Evolutionary conservation across 2,888 invertebrate species (phyloP).

Genomic region (Schizotus pectinicornis): DNA sequence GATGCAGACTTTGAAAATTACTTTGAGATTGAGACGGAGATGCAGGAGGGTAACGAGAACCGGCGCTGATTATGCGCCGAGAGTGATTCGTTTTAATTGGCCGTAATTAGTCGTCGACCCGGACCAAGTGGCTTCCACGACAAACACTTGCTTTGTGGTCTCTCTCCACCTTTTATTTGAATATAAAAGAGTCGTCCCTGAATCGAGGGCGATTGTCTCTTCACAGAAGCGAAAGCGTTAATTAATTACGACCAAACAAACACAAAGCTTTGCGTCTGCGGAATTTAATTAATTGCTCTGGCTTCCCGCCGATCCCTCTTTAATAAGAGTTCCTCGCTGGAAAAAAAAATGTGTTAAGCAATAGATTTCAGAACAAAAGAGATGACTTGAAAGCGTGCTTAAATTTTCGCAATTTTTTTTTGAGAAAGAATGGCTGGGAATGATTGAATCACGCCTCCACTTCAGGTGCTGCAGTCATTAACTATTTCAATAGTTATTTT

Average conservation of each 20-base stretch:
- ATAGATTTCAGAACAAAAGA: too few species aligned
- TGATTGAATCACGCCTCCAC: too few species aligned
- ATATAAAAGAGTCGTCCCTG: background rate
- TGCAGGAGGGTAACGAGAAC: background rate
- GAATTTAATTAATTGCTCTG: background rate
- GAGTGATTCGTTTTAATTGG: conserved; percentile 29
- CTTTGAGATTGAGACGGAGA: background rate
- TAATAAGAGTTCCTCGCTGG: too few species aligned
- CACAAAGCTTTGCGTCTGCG: background rate
- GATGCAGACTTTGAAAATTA: background rate
- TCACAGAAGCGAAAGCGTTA: background rate
- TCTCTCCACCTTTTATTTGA: background rate
- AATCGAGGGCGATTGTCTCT: background rate
- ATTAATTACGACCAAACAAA: background rate
- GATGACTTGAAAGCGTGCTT: too few species aligned
- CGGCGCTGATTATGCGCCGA: background rate
- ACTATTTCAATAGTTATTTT: too few species aligned
- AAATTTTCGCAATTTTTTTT: too few species aligned
- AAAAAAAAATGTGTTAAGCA: too few species aligned
- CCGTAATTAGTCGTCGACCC: conserved; percentile 32
- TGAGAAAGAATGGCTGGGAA: too few species aligned
- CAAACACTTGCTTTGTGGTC: conserved; percentile 11
- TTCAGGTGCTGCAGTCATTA: too few species aligned
- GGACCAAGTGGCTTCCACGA: conserved; percentile 7
- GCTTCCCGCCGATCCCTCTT: too few species aligned